Conservation (phyloP, 2,888 invertebrate species). For the Diadegma fenestrale region DNA sequence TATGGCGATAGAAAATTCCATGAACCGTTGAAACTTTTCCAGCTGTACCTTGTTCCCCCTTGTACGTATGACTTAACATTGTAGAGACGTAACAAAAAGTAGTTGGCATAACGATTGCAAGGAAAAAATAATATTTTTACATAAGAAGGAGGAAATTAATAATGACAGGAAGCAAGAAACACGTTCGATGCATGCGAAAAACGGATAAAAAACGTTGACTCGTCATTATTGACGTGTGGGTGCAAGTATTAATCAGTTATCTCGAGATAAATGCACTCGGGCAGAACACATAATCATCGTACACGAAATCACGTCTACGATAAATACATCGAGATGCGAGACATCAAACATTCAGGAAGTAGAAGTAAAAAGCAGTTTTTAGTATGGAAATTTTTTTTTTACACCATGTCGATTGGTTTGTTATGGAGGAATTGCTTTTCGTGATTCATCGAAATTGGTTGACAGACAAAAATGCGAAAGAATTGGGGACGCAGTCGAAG, state of each 20-base stretch:
- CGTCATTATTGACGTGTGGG: conserved; percentile 1
- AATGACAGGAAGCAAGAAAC: neutral
- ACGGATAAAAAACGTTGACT: neutral
- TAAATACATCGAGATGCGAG: neutral
- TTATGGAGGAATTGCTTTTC: neutral
- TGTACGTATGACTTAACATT: conserved; percentile 37
- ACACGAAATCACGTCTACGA: neutral
- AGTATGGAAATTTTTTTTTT: neutral
- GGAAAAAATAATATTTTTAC: neutral
- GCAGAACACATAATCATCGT: conserved; percentile 12
- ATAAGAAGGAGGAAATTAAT: neutral
- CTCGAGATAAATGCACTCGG: conserved; percentile 5
- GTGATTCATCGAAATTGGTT: neutral
- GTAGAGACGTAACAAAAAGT: conserved; percentile 27
- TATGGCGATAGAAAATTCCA: conserved; percentile 29
- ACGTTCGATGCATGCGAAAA: neutral
- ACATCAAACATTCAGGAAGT: conserved; percentile 3
- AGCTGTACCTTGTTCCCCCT: conserved; percentile 38
- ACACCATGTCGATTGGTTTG: neutral
- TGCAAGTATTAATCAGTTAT: conserved; percentile 2
- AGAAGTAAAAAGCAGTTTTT: neutral
- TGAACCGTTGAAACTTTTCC: conserved; percentile 40
- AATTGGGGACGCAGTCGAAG: conserved; percentile 14
- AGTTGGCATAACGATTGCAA: conserved; percentile 5
- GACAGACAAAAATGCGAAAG: neutral